Evolutionary conservation across 2,888 invertebrate species (phyloP).

Genomic region (Ectobius pallidus): DNA sequence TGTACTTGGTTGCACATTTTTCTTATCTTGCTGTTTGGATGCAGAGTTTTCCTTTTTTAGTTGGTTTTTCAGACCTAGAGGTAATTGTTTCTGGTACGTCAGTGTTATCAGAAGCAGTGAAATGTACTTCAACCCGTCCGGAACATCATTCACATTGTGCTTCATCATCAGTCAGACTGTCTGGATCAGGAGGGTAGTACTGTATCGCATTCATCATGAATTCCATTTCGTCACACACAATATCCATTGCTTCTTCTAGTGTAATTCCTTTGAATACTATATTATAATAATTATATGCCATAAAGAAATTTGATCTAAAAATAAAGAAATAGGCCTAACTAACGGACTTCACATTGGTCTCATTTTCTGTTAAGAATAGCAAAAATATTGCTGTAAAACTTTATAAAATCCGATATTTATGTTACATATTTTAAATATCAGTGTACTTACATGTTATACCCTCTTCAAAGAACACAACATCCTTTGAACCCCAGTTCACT

Average conservation of each 20-base stretch:
- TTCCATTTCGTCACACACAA: background rate
- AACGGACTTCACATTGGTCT: no score
- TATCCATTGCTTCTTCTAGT: no score
- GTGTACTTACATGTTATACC: no score
- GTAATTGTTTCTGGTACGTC: background rate
- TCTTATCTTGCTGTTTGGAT: slow-evolving; percentile 4
- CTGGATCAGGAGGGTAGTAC: background rate
- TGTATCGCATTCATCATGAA: background rate
- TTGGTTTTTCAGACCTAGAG: background rate
- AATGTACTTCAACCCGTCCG: background rate
- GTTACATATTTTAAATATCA: no score
- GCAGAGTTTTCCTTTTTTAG: slow-evolving; percentile 1
- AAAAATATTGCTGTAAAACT: no score
- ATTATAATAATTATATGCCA: background rate
- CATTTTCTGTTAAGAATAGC: no score
- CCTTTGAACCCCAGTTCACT: no score
- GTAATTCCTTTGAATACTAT: background rate
- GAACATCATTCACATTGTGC: background rate
- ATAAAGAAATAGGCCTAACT: background rate
- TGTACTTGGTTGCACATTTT: slow-evolving; percentile 1
- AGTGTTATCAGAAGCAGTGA: background rate
- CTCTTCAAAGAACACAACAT: no score
- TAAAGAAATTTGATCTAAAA: background rate
- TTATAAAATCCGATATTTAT: no score
- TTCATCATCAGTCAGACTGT: slow-evolving; percentile 11